phyloP scores from a whole-genome alignment of 2,113 vertebrate genomes.

The Chionomys nivalis region DNA sequence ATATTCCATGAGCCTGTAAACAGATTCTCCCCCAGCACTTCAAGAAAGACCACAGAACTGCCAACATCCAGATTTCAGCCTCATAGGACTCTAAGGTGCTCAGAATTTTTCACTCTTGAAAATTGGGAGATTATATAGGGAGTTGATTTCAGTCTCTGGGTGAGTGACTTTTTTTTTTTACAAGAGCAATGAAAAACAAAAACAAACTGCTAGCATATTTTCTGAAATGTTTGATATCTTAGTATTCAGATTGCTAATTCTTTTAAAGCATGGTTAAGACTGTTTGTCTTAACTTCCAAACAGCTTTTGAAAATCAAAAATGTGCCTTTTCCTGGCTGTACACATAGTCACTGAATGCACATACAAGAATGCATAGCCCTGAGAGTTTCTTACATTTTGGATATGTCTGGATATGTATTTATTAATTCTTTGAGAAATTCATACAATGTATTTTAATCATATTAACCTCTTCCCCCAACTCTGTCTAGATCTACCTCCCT shows the following conservation, averaged over 20 bases:
- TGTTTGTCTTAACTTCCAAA: constrained; percentile 16
- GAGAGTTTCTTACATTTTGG: not conserved
- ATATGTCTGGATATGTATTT: not conserved
- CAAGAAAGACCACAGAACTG: not conserved
- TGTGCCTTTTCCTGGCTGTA: not conserved
- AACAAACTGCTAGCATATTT: not conserved
- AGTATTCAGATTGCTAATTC: not conserved
- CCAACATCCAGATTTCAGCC: not conserved
- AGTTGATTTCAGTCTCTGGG: not conserved
- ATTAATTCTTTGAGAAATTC: not conserved
- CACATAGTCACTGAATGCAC: not conserved
- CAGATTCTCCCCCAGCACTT: not conserved
- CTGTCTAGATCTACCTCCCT: not conserved
- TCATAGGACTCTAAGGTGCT: not conserved
- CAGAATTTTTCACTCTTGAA: not conserved
- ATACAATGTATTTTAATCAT: not conserved
- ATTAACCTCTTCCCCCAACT: not conserved
- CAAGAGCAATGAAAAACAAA: not conserved
- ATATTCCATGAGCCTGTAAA: not conserved
- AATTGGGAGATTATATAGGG: not conserved
- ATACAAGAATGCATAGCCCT: not conserved
- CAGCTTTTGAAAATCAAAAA: not conserved
- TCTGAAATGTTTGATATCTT: not conserved
- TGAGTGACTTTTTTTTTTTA: not conserved
- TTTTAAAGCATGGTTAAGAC: not conserved